These are phyloP conservation scores for Cantharis rufa DNA, from an alignment of 2,888 invertebrate species.

Conservation along the genomic window DNA sequence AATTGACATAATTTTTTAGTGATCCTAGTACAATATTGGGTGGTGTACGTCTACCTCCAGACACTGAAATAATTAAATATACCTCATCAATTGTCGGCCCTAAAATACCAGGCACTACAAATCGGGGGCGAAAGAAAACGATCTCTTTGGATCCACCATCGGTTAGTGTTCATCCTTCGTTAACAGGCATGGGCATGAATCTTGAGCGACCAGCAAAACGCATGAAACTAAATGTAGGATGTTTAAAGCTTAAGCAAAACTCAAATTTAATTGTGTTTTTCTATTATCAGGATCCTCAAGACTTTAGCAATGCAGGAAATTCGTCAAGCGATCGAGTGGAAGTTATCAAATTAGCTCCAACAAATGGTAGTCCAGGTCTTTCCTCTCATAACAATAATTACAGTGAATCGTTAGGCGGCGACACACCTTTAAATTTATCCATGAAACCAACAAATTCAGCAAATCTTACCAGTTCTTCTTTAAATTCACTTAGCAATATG, in stretches of 20 bases:
- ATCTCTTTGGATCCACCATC: slow-evolving; percentile 81
- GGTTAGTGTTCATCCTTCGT: slow-evolving; percentile 62
- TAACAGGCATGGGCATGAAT: slow-evolving; percentile 54
- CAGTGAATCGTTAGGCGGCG: slow-evolving; percentile 64
- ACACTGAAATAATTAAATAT: slow-evolving; percentile 89
- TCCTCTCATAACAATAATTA: slow-evolving; percentile 38
- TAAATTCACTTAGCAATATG: slow-evolving; percentile 65
- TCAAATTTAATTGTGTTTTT: slow-evolving; percentile 1
- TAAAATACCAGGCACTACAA: slow-evolving; percentile 82
- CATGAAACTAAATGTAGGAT: slow-evolving; percentile 51
- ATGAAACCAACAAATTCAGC: slow-evolving; percentile 65
- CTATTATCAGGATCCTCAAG: slow-evolving; percentile 44
- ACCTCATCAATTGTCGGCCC: slow-evolving; percentile 86
- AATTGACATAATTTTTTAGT: slow-evolving; percentile 54
- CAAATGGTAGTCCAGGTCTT: slow-evolving; percentile 56
- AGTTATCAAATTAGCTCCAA: slow-evolving; percentile 79
- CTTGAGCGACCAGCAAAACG: slow-evolving; percentile 57
- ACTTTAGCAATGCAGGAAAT: slow-evolving; percentile 38
- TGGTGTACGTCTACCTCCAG: slow-evolving; percentile 82
- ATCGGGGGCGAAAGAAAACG: slow-evolving; percentile 85
- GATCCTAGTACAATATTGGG: slow-evolving; percentile 83
- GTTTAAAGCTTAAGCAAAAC: slow-evolving; percentile 35
- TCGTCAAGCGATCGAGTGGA: slow-evolving; percentile 73
- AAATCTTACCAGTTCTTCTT: slow-evolving; percentile 56
- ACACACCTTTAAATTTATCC: slow-evolving; percentile 82